Percentiles rank a stretch among this genome's conserved stretches.
phyloP scores from a whole-genome alignment of 2,113 vertebrate genomes.

The Mobula hypostoma region DNA sequence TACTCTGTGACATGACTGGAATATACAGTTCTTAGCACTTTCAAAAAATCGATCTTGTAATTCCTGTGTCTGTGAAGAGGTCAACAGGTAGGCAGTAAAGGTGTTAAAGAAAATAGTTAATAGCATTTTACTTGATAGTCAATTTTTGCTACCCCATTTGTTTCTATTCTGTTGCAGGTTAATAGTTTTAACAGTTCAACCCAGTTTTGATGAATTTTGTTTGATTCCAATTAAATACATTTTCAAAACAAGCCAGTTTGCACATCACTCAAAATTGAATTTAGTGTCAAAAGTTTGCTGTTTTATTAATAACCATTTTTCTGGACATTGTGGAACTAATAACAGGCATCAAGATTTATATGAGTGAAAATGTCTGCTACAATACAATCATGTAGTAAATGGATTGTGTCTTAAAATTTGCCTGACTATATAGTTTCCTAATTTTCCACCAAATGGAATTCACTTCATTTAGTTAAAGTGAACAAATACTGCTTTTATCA shows the following conservation, averaged over 20 bases:
- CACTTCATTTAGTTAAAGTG: constrained; percentile 3
- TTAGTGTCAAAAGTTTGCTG: constrained; percentile 11
- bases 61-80: neutral
- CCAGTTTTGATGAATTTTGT: constrained; percentile 20
- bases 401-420: constrained; percentile 19
- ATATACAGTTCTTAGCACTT: constrained; percentile 4
- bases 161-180: neutral
- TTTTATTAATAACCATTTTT: neutral
- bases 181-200: neutral
- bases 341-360: neutral
- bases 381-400: constrained; percentile 12
- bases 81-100: neutral
- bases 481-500: constrained; percentile 32
- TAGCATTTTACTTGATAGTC: neutral
- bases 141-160: neutral
- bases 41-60: neutral
- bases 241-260: constrained; percentile 31
- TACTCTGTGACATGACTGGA: neutral
- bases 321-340: neutral
- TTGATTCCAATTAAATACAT: constrained; percentile 18
- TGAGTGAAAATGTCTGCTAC: neutral
- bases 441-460: constrained; percentile 34
- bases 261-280: constrained; percentile 32
- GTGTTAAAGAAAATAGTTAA: constrained; percentile 7
- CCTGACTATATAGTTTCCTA: neutral